phyloP scores from a whole-genome alignment of 2,888 invertebrate species.

The Cephus runcator region DNA sequence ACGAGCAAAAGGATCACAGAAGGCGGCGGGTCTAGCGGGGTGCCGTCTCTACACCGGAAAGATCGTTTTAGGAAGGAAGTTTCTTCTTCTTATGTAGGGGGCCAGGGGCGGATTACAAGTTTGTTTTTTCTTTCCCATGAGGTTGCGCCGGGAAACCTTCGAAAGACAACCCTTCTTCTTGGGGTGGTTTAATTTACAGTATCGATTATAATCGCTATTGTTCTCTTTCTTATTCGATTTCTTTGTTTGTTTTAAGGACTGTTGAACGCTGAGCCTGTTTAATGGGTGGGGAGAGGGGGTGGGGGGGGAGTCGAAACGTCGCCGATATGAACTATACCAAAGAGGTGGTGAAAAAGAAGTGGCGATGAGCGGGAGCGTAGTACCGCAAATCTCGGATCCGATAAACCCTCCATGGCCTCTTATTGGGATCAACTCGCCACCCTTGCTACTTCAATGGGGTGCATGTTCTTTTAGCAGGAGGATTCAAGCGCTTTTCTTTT shows the following conservation, averaged over 20 bases:
- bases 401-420: constrained; percentile 49
- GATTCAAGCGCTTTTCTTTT: background rate
- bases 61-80: background rate
- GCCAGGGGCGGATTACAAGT: constrained; percentile 45
- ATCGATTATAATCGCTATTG: background rate
- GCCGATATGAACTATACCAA: constrained; percentile 1
- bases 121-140: constrained; percentile 40
- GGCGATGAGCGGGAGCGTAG: constrained; percentile 40
- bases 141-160: background rate
- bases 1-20: background rate
- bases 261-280: background rate
- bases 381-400: constrained; percentile 51
- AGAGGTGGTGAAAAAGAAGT: constrained; percentile 38
- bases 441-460: constrained; percentile 19
- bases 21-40: background rate
- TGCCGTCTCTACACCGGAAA: background rate
- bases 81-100: constrained; percentile 32
- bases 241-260: background rate
- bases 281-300: background rate
- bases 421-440: constrained; percentile 45
- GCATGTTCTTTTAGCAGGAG: background rate
- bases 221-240: background rate
- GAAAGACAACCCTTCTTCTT: background rate
- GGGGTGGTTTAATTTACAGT: background rate
- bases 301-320: constrained; percentile 7